phyloP scores from a whole-genome alignment of 2,113 vertebrate species.

The Raja brachyura region DNA sequence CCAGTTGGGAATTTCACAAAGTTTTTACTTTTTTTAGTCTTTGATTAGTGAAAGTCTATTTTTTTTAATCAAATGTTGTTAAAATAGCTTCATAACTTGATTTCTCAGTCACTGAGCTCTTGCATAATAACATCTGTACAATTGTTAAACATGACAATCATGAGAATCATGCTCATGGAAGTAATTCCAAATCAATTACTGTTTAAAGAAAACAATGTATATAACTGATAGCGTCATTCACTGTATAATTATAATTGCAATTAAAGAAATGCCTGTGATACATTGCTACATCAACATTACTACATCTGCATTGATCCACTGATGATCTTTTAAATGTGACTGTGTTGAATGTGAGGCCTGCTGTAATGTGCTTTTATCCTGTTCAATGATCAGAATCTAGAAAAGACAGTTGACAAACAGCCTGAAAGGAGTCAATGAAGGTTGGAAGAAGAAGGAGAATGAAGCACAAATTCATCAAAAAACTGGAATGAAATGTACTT shows the following conservation, averaged over 20 bases:
- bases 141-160: background rate
- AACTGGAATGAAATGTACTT: background rate
- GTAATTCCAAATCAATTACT: background rate
- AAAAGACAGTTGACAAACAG: background rate
- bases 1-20: background rate
- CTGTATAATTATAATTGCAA: background rate
- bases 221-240: background rate
- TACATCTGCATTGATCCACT: background rate
- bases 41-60: background rate
- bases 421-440: background rate
- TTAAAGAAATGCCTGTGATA: background rate
- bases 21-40: background rate
- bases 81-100: background rate
- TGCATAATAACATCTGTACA: background rate
- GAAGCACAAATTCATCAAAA: background rate
- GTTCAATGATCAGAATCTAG: background rate
- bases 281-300: background rate
- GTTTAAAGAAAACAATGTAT: background rate
- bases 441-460: background rate
- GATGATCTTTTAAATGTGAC: background rate
- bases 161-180: background rate
- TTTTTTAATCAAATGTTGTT: background rate
- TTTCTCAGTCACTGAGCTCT: background rate
- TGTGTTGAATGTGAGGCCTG: background rate
- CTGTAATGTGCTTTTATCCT: background rate